A percentile compares a stretch with the other conserved stretches of the same genome.
These are phyloP conservation scores for Piaya cayana DNA, from an alignment of 2,113 vertebrate species.

Conservation along the genomic window DNA sequence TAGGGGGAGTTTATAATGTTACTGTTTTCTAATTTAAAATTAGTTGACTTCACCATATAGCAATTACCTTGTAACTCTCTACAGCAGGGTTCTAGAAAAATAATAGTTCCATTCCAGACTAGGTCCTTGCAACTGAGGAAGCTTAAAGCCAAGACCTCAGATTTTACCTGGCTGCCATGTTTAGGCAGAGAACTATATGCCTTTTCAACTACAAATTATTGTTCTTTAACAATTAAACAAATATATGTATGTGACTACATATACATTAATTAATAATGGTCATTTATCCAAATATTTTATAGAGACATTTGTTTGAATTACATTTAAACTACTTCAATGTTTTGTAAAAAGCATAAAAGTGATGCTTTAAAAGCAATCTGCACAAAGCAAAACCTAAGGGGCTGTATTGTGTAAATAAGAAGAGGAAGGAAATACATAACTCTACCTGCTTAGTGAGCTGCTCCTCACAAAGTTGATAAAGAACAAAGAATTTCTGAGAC, in stretches of 20 bases:
- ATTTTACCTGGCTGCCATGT: not conserved
- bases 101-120: not conserved
- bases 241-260: not conserved
- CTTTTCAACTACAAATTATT: not conserved
- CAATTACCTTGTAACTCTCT: not conserved
- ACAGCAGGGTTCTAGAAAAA: not conserved
- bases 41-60: not conserved
- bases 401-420: not conserved
- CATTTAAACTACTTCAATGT: not conserved
- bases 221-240: not conserved
- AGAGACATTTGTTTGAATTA: not conserved
- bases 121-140: not conserved
- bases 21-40: not conserved
- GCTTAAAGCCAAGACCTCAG: not conserved
- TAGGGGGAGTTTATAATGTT: not conserved
- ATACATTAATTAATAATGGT: not conserved
- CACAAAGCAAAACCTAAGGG: not conserved
- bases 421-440: not conserved
- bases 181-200: not conserved
- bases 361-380: not conserved
- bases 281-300: not conserved
- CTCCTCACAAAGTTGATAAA: slow-evolving; percentile 90
- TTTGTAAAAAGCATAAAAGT: not conserved
- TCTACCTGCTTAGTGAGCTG: slow-evolving; percentile 90
- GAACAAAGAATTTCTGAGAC: slow-evolving; percentile 88